These are phyloP conservation scores for Tricholaema leucomelas DNA, from an alignment of 2,113 vertebrate genomes.

Conservation along the genomic window DNA sequence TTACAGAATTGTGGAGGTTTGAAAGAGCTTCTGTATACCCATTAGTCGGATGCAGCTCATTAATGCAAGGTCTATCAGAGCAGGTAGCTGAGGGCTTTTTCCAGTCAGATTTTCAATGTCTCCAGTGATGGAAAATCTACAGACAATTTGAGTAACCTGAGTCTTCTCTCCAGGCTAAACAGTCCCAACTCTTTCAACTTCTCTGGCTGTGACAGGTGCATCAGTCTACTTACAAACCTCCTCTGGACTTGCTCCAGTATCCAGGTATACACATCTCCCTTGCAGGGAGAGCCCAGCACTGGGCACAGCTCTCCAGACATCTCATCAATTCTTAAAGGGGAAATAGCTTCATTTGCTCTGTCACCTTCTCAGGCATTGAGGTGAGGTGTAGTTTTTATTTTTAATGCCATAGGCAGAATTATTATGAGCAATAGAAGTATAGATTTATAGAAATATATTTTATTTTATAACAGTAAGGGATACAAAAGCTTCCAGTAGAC, in stretches of 20 bases:
- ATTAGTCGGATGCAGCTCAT: neutral
- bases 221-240: neutral
- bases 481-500: neutral
- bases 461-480: neutral
- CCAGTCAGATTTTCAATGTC: neutral
- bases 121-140: neutral
- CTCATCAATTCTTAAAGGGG: neutral
- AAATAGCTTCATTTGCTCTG: neutral
- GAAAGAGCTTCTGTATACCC: neutral
- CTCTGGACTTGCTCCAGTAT: neutral
- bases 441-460: neutral
- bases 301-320: neutral
- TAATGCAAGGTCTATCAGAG: neutral
- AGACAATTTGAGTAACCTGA: neutral
- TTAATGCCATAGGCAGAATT: neutral
- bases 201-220: neutral
- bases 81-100: neutral
- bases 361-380: neutral
- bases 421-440: neutral
- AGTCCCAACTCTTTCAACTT: neutral
- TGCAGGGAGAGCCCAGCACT: neutral
- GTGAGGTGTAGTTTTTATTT: neutral
- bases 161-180: neutral
- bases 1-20: neutral
- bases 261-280: neutral